A percentile compares a stretch with the other conserved stretches of the same genome.
phyloP scores from a whole-genome alignment of 2,888 invertebrate genomes.

The Diarsia rubi region DNA sequence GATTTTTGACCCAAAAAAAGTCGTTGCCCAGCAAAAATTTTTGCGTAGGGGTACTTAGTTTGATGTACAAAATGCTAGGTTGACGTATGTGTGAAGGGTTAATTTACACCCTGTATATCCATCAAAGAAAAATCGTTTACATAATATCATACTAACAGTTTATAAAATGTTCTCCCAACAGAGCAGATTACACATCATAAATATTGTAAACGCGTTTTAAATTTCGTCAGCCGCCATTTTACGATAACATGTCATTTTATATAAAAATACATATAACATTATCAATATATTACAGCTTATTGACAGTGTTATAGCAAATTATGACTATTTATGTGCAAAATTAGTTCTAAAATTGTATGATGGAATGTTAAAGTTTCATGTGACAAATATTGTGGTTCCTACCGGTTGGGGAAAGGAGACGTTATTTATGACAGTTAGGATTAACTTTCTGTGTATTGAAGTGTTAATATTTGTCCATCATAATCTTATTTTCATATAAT shows the following conservation, averaged over 20 bases:
- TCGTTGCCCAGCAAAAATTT: no score
- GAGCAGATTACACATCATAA: slow-evolving; percentile 64
- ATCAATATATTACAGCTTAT: slow-evolving; percentile 75
- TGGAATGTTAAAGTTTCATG: slow-evolving; percentile 41
- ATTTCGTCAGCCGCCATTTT: slow-evolving; percentile 71
- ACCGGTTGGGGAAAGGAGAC: slow-evolving; percentile 32
- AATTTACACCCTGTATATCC: no score
- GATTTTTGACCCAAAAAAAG: no score
- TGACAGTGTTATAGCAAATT: slow-evolving; percentile 79
- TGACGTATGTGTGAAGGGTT: no score
- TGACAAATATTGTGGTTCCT: slow-evolving; percentile 50
- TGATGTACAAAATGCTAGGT: no score
- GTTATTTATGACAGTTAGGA: slow-evolving; percentile 35
- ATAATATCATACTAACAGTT: slow-evolving; percentile 22
- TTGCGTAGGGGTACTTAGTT: no score
- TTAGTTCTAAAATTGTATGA: slow-evolving; percentile 49
- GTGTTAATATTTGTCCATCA: background rate
- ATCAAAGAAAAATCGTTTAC: slow-evolving; percentile 20
- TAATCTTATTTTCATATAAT: slow-evolving; percentile 1
- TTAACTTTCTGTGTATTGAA: background rate
- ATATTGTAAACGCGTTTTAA: slow-evolving; percentile 71
- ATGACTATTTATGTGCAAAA: slow-evolving; percentile 80
- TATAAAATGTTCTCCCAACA: slow-evolving; percentile 49
- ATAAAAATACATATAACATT: slow-evolving; percentile 58
- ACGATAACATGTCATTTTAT: slow-evolving; percentile 60